phyloP scores from a whole-genome alignment of 1,140 invertebrate genomes.

The Meloidogyne floridensis region DNA sequence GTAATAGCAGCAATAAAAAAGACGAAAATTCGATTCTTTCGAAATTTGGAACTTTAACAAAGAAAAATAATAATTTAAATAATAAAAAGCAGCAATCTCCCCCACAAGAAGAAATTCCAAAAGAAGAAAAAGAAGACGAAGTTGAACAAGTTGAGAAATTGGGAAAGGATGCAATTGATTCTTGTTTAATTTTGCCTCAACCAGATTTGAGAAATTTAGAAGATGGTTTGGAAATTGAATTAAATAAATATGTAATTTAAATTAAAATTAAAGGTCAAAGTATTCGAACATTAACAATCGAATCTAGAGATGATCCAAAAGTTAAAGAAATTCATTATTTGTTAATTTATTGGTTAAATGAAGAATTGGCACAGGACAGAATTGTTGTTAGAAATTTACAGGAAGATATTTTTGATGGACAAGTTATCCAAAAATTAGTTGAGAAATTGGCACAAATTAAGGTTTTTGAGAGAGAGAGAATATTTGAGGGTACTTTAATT shows the following conservation, averaged over 20 bases:
- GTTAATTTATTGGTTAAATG: conserved; percentile 61
- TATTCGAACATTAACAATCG: conserved; percentile 87
- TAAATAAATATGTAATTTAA: conserved; percentile 16
- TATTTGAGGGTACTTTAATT: neutral
- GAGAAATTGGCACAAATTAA: conserved; percentile 70
- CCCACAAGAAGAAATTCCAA: conserved; percentile 4
- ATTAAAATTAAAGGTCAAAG: conserved; percentile 73
- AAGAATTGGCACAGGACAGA: conserved; percentile 90
- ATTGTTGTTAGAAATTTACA: conserved; percentile 96
- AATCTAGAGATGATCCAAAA: conserved; percentile 82
- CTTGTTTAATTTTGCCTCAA: conserved; percentile 48
- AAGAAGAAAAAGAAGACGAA: conserved; percentile 48
- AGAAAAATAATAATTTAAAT: conserved; percentile 53
- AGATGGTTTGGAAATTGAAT: conserved; percentile 38
- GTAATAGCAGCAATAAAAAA: conserved; percentile 8
- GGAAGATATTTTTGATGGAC: conserved; percentile 97
- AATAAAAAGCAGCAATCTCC: conserved; percentile 26
- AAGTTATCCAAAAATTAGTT: conserved; percentile 92
- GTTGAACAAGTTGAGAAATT: conserved; percentile 50
- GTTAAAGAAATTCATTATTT: conserved; percentile 79
- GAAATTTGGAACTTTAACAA: conserved; percentile 51
- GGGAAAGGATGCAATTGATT: conserved; percentile 50
- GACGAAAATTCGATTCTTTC: conserved; percentile 46
- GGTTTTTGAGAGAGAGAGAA: neutral
- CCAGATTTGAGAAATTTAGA: conserved; percentile 48